These are phyloP conservation scores for Alviniconcha marisindica DNA, from an alignment of 1,140 invertebrate genomes.

Conservation along the genomic window DNA sequence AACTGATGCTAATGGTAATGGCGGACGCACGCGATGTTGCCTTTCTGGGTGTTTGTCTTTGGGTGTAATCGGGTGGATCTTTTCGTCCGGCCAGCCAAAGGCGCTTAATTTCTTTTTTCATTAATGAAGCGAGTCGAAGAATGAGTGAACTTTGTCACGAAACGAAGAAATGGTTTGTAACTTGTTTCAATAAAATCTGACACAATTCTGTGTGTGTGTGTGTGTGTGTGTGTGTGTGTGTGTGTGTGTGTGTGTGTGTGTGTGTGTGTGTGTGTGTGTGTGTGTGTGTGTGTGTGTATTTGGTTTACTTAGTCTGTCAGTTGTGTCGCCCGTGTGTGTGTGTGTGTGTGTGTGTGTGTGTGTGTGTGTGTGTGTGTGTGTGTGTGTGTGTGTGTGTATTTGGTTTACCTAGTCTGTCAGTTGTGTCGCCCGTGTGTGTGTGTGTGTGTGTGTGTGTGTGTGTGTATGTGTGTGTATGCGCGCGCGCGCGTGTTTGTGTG, in stretches of 20 bases:
- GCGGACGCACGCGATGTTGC: too few species aligned
- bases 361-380: not conserved
- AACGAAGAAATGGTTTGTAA: too few species aligned
- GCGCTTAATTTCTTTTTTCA: too few species aligned
- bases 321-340: not conserved
- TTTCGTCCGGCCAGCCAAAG: too few species aligned
- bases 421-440: not conserved
- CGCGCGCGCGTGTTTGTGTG: too few species aligned
- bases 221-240: not conserved
- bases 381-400: not conserved
- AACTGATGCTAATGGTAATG: too few species aligned
- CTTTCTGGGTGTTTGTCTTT: too few species aligned
- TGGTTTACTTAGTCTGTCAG: not conserved
- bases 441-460: not conserved
- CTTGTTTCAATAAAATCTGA: too few species aligned
- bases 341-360: conserved; percentile 3
- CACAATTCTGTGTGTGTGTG: not conserved
- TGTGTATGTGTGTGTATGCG: not conserved
- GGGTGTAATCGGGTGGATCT: too few species aligned
- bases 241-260: conserved; percentile 17
- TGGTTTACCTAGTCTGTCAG: too few species aligned
- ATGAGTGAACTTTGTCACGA: too few species aligned
- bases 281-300: not conserved
- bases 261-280: conserved; percentile 2
- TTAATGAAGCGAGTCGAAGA: too few species aligned